Conservation (phyloP, 1,140 invertebrate genomes). For the Leptinotarsa undecemlineata region DNA sequence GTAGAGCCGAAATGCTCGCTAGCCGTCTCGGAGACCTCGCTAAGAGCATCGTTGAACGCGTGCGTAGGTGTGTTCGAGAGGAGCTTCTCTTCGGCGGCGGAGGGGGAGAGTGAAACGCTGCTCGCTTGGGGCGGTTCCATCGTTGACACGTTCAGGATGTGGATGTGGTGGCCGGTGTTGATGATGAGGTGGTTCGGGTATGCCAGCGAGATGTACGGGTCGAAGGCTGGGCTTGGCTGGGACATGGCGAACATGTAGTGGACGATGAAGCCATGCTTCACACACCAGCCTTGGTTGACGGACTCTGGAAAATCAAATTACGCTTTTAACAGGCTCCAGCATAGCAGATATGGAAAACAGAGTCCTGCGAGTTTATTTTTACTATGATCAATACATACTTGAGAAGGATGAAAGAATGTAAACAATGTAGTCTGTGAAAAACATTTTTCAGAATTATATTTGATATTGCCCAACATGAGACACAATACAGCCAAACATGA, state of each 20-base stretch:
- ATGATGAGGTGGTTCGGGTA: conserved; percentile 54
- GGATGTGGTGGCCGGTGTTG: conserved; percentile 54
- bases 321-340: no score
- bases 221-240: conserved; percentile 47
- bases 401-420: no score
- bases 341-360: no score
- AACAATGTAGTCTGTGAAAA: no score
- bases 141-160: conserved; percentile 50
- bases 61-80: conserved; percentile 14
- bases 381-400: no score
- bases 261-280: conserved; percentile 52
- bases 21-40: conserved; percentile 50
- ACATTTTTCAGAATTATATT: no score
- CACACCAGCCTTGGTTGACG: conserved; percentile 49
- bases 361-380: no score
- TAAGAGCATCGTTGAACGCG: conserved; percentile 45
- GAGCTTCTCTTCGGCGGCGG: conserved; percentile 44
- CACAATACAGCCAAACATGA: no score
- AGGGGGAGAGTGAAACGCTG: conserved; percentile 27
- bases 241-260: conserved; percentile 53
- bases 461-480: no score
- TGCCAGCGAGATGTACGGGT: conserved; percentile 51
- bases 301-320: conserved; percentile 36
- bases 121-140: conserved; percentile 35
- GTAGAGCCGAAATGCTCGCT: conserved; percentile 51